Evolutionary conservation across 1,140 invertebrate species (phyloP).

Genomic region (Campoletis sonorensis): DNA sequence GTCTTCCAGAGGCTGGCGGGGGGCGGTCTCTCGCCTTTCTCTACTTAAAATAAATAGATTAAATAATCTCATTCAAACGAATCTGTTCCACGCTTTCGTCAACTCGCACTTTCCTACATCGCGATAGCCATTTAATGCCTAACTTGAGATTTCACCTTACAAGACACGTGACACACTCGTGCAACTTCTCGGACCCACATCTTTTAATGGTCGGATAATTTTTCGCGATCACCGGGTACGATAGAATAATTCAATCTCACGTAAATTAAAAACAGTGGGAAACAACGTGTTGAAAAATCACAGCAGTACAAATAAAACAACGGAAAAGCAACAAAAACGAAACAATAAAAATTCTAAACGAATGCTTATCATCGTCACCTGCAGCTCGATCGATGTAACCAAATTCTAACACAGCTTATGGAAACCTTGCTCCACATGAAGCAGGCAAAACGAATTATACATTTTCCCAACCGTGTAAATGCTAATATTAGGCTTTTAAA

Average conservation of each 20-base stretch:
- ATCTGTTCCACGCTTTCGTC: slow-evolving; percentile 17
- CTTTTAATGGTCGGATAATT: background rate
- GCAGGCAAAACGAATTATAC: too few relatives aligned
- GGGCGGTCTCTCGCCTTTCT: slow-evolving; percentile 14
- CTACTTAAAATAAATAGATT: slow-evolving; percentile 13
- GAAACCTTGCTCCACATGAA: too few relatives aligned
- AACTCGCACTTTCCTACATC: slow-evolving; percentile 30
- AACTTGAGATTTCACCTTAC: slow-evolving; percentile 20
- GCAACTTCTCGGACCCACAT: background rate
- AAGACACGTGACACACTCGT: background rate
- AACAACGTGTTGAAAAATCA: too few relatives aligned
- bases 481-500: too few relatives aligned
- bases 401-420: too few relatives aligned
- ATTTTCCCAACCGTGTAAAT: too few relatives aligned
- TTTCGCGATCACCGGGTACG: background rate
- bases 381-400: too few relatives aligned
- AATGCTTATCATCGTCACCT: too few relatives aligned
- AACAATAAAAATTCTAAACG: too few relatives aligned
- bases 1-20: background rate
- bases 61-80: background rate
- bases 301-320: too few relatives aligned
- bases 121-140: background rate
- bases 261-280: too few relatives aligned
- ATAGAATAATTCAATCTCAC: background rate
- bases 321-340: too few relatives aligned